Evolutionary conservation across 2,113 vertebrate genomes (phyloP).

Genomic region (Indicator indicator): DNA sequence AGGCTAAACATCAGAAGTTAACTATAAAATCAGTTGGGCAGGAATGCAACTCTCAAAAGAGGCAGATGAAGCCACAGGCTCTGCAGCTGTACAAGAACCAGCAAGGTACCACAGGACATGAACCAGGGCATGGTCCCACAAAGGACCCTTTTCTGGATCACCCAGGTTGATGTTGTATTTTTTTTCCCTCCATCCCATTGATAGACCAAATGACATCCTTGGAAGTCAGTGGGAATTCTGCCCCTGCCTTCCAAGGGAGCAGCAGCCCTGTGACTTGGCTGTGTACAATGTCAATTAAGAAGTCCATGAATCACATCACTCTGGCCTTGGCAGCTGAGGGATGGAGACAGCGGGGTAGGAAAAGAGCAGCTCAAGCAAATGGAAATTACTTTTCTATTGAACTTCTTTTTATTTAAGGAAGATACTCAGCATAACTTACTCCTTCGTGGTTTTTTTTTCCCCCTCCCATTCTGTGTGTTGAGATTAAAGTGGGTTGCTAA

Average conservation of each 20-base stretch:
- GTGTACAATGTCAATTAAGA: slow-evolving; percentile 43
- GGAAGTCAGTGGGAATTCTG: slow-evolving; percentile 37
- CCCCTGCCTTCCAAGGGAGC: slow-evolving; percentile 29
- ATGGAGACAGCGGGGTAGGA: slow-evolving; percentile 53
- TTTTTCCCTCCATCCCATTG: not conserved
- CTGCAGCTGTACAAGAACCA: not conserved
- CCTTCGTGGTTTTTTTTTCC: not conserved
- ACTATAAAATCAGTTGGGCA: not conserved
- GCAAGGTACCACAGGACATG: not conserved
- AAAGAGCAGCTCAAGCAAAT: slow-evolving; percentile 46
- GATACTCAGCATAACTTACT: not conserved
- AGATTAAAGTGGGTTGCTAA: not conserved
- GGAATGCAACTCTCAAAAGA: not conserved
- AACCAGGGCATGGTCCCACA: not conserved
- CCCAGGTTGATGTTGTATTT: not conserved
- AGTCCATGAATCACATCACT: slow-evolving; percentile 43
- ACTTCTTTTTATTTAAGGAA: not conserved
- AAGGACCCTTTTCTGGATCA: not conserved
- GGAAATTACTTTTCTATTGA: slow-evolving; percentile 51
- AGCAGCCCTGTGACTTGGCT: slow-evolving; percentile 35
- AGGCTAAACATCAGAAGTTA: not conserved
- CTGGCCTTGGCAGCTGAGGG: slow-evolving; percentile 40
- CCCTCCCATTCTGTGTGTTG: not conserved
- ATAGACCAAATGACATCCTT: not conserved
- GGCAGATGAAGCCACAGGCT: not conserved